Conservation (phyloP, 2,113 vertebrate genomes). For the Oplegnathus fasciatus region DNA sequence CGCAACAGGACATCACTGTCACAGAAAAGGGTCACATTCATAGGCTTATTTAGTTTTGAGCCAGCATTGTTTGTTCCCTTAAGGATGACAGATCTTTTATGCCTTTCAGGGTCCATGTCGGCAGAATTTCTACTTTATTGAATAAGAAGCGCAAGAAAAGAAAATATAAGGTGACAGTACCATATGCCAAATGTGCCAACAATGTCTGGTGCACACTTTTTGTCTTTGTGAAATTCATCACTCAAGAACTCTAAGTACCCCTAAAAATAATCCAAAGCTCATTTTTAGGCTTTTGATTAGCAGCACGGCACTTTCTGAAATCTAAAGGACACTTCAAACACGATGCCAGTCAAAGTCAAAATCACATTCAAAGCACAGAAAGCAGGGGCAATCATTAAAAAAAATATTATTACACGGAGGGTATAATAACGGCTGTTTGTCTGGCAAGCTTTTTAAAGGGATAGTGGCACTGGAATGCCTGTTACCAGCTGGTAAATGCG, state of each 20-base stretch:
- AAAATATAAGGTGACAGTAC: slow-evolving; percentile 25
- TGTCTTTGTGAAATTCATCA: slow-evolving; percentile 37
- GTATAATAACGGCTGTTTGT: slow-evolving; percentile 18
- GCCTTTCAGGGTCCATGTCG: neutral
- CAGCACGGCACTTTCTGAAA: slow-evolving; percentile 24
- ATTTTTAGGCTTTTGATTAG: slow-evolving; percentile 52
- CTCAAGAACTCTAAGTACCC: slow-evolving; percentile 27
- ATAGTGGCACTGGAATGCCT: slow-evolving; percentile 24
- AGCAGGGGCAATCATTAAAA: slow-evolving; percentile 37
- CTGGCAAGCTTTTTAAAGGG: slow-evolving; percentile 26
- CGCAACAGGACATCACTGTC: neutral
- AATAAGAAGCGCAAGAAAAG: slow-evolving; percentile 13
- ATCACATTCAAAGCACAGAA: slow-evolving; percentile 31
- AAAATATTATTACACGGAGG: slow-evolving; percentile 25
- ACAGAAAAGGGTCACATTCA: neutral
- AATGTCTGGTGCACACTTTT: slow-evolving; percentile 35
- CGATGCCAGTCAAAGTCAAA: slow-evolving; percentile 51
- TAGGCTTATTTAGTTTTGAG: neutral
- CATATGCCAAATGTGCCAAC: slow-evolving; percentile 38
- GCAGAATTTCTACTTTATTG: slow-evolving; percentile 14
- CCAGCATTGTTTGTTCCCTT: neutral
- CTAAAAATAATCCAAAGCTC: slow-evolving; percentile 52
- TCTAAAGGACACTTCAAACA: slow-evolving; percentile 56
- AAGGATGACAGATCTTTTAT: slow-evolving; percentile 1
- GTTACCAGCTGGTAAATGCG: slow-evolving; percentile 31